Evolutionary conservation across 2,888 invertebrate genomes (phyloP).

Genomic region (Rhamphomyia laevipes): DNA sequence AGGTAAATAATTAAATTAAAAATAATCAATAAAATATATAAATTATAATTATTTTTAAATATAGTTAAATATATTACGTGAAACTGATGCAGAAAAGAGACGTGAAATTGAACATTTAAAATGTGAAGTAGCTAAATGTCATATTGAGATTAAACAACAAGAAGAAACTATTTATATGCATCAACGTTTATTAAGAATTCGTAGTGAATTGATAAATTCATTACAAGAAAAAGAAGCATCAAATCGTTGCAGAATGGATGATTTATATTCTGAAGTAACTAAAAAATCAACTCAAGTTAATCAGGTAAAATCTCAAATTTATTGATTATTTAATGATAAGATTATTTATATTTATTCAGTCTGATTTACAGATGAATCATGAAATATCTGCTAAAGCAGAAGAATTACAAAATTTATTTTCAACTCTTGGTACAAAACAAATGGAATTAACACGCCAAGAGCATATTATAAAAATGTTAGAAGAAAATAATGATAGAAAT

Average conservation of each 20-base stretch:
- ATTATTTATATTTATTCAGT: background rate
- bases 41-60: background rate
- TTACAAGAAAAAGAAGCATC: constrained; percentile 25
- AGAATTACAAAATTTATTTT: constrained; percentile 25
- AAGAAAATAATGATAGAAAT: constrained; percentile 25
- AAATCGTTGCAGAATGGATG: constrained; percentile 20
- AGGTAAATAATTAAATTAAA: constrained; percentile 2
- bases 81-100: constrained; percentile 16
- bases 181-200: constrained; percentile 23
- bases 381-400: constrained; percentile 25
- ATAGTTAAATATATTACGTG: constrained; percentile 11
- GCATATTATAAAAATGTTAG: constrained; percentile 27
- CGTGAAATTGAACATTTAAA: constrained; percentile 20
- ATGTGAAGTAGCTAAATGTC: constrained; percentile 18
- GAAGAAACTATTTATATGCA: constrained; percentile 24
- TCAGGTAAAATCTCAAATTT: constrained; percentile 20
- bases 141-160: constrained; percentile 19
- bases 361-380: constrained; percentile 21
- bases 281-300: constrained; percentile 15
- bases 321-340: too few species aligned
- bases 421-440: constrained; percentile 24
- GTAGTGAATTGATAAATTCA: constrained; percentile 25
- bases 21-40: background rate
- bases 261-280: constrained; percentile 22
- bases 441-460: constrained; percentile 25